phyloP scores from a whole-genome alignment of 2,888 invertebrate genomes.

The Drosophila maculinotata region DNA sequence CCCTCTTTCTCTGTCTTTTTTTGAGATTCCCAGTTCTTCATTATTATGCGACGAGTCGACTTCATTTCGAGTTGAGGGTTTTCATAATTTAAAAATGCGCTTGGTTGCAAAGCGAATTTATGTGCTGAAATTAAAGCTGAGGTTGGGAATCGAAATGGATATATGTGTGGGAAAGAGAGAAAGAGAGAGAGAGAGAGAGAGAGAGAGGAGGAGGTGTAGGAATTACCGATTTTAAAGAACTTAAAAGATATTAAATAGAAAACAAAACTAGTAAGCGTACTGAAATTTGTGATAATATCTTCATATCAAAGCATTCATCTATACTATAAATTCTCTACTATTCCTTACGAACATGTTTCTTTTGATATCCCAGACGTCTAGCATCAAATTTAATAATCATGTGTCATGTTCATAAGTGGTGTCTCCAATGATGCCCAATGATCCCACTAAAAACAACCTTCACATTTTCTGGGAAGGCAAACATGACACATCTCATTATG shows the following conservation, averaged over 20 bases:
- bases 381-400: slow-evolving; percentile 57
- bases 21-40: slow-evolving; percentile 42
- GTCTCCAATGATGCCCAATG: slow-evolving; percentile 43
- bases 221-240: slow-evolving; percentile 12
- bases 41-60: slow-evolving; percentile 64
- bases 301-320: neutral
- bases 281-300: neutral
- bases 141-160: slow-evolving; percentile 19
- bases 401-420: slow-evolving; percentile 60
- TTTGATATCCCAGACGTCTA: neutral
- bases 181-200: neutral
- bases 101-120: slow-evolving; percentile 70
- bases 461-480: slow-evolving; percentile 61
- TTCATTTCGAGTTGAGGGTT: slow-evolving; percentile 48
- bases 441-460: slow-evolving; percentile 29
- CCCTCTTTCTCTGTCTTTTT: neutral
- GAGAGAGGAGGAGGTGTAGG: neutral
- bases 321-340: neutral
- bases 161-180: neutral
- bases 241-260: neutral
- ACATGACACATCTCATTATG: slow-evolving; percentile 80
- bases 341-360: neutral
- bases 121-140: slow-evolving; percentile 70
- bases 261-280: neutral
- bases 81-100: slow-evolving; percentile 65